Evolutionary conservation across 2,113 vertebrate genomes (phyloP).

Genomic region (Sceloporus tristichus): DNA sequence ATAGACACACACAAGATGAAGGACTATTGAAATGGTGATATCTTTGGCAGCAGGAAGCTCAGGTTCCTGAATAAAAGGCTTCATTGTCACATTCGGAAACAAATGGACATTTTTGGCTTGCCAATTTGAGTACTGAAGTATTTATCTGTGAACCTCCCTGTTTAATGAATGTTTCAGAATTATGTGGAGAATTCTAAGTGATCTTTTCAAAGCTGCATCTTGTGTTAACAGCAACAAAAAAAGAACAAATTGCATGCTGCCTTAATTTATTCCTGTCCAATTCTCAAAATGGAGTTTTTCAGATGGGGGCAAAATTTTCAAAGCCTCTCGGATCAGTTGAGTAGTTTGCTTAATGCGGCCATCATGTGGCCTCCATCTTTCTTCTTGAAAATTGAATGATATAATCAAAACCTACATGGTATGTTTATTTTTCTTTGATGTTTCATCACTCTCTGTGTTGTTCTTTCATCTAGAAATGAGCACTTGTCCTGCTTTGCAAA

Average conservation of each 20-base stretch:
- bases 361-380: slow-evolving; percentile 40
- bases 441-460: slow-evolving; percentile 38
- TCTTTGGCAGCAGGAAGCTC: background rate
- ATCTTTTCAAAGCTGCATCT: slow-evolving; percentile 35
- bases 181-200: slow-evolving; percentile 16
- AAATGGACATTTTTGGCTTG: background rate
- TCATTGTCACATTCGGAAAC: slow-evolving; percentile 15
- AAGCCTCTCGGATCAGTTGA: slow-evolving; percentile 45
- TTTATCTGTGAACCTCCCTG: background rate
- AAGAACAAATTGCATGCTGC: slow-evolving; percentile 13
- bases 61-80: slow-evolving; percentile 22
- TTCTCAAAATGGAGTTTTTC: slow-evolving; percentile 55
- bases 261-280: background rate
- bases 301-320: slow-evolving; percentile 49
- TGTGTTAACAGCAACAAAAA: slow-evolving; percentile 30
- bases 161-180: slow-evolving; percentile 8
- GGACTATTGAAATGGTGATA: background rate
- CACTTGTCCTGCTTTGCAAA: slow-evolving; percentile 59
- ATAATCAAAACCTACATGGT: slow-evolving; percentile 53
- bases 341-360: slow-evolving; percentile 45
- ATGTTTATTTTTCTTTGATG: slow-evolving; percentile 55
- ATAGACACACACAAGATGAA: background rate
- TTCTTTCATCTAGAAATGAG: slow-evolving; percentile 64
- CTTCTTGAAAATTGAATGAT: slow-evolving; percentile 51
- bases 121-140: background rate